Evolutionary conservation across 2,113 vertebrate species (phyloP).

Genomic region (Tinamus guttatus): DNA sequence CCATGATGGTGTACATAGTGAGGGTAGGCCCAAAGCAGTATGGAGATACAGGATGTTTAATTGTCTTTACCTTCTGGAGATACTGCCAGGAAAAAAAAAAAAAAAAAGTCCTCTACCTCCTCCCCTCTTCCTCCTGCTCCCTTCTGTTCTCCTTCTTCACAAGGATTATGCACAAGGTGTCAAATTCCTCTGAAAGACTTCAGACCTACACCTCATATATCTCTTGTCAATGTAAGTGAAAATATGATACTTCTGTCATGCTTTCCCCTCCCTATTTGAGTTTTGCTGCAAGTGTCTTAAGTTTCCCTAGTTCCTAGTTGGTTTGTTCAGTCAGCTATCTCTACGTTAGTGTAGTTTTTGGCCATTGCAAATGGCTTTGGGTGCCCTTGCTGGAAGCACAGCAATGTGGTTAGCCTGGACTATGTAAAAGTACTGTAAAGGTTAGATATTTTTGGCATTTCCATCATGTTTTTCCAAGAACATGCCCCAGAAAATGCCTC

Average conservation of each 20-base stretch:
- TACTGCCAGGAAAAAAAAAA: neutral
- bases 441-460: neutral
- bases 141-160: neutral
- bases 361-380: neutral
- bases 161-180: neutral
- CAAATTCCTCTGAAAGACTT: neutral
- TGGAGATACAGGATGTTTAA: neutral
- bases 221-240: neutral
- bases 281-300: neutral
- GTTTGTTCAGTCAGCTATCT: neutral
- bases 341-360: neutral
- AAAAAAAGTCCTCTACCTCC: fast-evolving
- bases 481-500: neutral
- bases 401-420: neutral
- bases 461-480: neutral
- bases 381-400: neutral
- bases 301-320: neutral
- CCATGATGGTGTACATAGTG: neutral
- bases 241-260: neutral
- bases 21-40: neutral
- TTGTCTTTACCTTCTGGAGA: neutral
- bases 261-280: neutral
- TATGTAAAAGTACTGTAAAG: neutral
- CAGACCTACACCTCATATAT: neutral
- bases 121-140: neutral